Evolutionary conservation across 1,140 invertebrate genomes (phyloP), one percentile per base, ranked within the genome.

Genomic region (Heliconius hewitsoni): DNA sequence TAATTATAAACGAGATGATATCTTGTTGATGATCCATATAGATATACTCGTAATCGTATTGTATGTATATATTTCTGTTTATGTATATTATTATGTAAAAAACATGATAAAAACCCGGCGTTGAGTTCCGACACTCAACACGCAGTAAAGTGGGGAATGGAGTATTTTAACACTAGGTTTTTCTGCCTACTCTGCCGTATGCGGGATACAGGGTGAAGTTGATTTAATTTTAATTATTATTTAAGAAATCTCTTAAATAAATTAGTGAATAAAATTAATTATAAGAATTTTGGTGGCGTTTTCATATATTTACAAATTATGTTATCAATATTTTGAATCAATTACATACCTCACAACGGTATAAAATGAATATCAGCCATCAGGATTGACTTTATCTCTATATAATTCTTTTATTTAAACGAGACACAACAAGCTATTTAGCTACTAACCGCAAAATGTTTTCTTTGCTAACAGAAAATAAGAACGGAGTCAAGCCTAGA

Each of bases 1-100:
- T 70, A 50, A 76, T 76, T 71, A 71, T 42, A 19, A 37, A 18
- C 30, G 27, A 66, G 60, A 66, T 27, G 60, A 30, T 66, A 66
- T 66, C 9, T 66, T 66, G 55, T 19, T 19, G 18, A 52, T 52
- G 50, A 19, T 52, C 16, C 18, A 52, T 52, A 52, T 52, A 52
- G 42, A 46, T 46, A 46, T 46, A 4, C 42, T 46, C 42, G 13
- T 46, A 46, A 16, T 46, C 42, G 13, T 46, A 4, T 4, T 46
- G 42, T 46, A 66, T 30, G 6, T 66, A 27, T 27, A 37, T 37
- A 37, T 66, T 30, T 16, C 27, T 16, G 27, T 30, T 66, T 66
- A 30, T 66, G 4, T 66, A 23, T 11, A 23, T 52, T 52, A 52
- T 52, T 52, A 46, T 46, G 13, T 16, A 16, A 46, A 16, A 46